Evolutionary conservation across 2,797 vertebrate species (phyloP), one percentile per base, ranked within the genome.

Genomic region (Tokudaia tokunoshimensis): DNA sequence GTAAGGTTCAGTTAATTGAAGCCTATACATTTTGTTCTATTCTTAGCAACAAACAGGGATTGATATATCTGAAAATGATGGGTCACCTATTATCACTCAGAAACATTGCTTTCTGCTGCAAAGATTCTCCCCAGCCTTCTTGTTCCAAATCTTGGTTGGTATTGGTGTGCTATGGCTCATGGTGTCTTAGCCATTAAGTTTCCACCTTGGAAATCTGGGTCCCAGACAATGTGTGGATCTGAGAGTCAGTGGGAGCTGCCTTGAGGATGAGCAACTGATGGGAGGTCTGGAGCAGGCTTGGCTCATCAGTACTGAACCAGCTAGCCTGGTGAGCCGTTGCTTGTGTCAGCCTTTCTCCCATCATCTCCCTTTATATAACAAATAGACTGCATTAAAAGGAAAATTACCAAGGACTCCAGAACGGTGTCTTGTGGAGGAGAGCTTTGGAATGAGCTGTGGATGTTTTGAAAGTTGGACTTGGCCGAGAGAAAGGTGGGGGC

Each of bases 1-100:
- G 57, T 50, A 78, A 92, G 79, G 4, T 70, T 85, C 47, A 67
- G 41, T 72, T 96, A 57, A 29, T 88, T 91, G 61, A 83, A 82
- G 41, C 34, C 61, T 80, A 78, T 47, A 91, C 79, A 83, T 50
- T 86, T 26, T 67, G 26, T 92, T 8, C 37, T 91, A 0, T 50
- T 84, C 31, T 82, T 50, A 89, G 74, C 61, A 63, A n/a, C 55
- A 86, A 67, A 80, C 22, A 41, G 65, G 15, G 59, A 26, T 26
- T 70, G 61, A 57, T 47, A n/a, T 19, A 26, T 59, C 63, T 90
- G 75, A 41, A 59, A 59, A 19, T 91, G 74, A 75, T n/a, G 47
- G 63, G 57, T 80, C 83, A 44, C 52, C 34, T 57, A 15, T 47
- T 44, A 74, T 85, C 78, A 17, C 41, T 37, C 70, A 80, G 76